Evolutionary conservation across 2,888 invertebrate species (phyloP).

Genomic region (Plagodis pulveraria): DNA sequence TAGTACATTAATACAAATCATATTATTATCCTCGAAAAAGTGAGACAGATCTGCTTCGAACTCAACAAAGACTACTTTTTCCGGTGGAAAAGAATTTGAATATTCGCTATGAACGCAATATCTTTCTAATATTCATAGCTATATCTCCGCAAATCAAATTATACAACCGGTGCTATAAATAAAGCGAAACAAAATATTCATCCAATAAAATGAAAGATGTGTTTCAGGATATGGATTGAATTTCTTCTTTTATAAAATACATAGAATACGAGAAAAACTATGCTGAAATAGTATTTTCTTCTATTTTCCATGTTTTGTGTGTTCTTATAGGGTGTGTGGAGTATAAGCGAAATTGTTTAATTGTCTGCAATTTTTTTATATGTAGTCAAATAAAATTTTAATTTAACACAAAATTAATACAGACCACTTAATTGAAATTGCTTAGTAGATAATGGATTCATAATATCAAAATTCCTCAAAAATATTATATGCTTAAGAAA

Average conservation of each 20-base stretch:
- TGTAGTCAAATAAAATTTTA: no score
- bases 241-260: constrained; percentile 13
- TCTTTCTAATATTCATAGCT: constrained; percentile 2
- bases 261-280: no score
- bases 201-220: constrained; percentile 22
- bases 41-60: constrained; percentile 2
- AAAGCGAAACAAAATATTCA: constrained; percentile 25
- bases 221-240: constrained; percentile 22
- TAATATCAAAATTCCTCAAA: no score
- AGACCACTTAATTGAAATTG: no score
- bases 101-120: constrained; percentile 13
- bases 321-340: no score
- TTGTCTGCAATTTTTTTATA: no score
- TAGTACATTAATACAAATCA: constrained; percentile 6
- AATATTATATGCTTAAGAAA: no score
- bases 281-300: constrained; percentile 9
- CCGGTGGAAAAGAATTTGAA: background rate
- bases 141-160: constrained; percentile 22
- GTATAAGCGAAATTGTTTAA: no score
- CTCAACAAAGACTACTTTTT: no score
- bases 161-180: constrained; percentile 21
- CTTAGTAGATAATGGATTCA: no score
- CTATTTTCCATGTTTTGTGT: background rate
- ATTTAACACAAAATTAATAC: no score
- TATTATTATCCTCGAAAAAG: constrained; percentile 3